Percentiles rank a stretch among this genome's conserved stretches.
Evolutionary conservation across 2,113 vertebrate species (phyloP).

Genomic region (Anolis carolinensis): DNA sequence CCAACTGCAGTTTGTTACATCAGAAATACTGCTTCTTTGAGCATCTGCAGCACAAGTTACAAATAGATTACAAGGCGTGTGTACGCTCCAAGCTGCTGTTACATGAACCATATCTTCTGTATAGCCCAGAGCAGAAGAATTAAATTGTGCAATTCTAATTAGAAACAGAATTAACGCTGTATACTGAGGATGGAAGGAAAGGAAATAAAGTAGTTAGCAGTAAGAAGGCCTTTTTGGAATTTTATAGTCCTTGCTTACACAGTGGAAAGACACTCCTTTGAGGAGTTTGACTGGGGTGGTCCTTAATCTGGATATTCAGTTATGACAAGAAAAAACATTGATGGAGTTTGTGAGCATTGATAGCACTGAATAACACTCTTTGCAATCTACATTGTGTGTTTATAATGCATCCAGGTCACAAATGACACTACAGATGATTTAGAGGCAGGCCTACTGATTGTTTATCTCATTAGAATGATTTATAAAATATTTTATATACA

Average conservation of each 20-base stretch:
- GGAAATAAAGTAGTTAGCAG: constrained; percentile 4
- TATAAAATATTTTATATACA: constrained; percentile 11
- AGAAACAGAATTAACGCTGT: constrained; percentile 63
- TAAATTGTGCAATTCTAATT: constrained; percentile 61
- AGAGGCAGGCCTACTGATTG: background rate
- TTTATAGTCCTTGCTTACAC: background rate
- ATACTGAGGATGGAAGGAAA: constrained; percentile 23
- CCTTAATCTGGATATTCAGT: background rate
- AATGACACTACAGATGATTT: background rate
- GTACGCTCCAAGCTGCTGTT: constrained; percentile 51
- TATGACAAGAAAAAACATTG: background rate
- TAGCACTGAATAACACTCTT: background rate
- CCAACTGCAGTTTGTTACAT: constrained; percentile 52
- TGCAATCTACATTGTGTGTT: background rate
- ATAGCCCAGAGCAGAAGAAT: constrained; percentile 67
- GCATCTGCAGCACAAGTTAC: constrained; percentile 49
- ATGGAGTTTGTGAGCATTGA: background rate
- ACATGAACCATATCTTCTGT: constrained; percentile 65
- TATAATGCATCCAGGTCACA: constrained; percentile 17
- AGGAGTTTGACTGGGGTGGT: background rate
- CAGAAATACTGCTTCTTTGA: constrained; percentile 39
- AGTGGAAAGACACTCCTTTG: background rate
- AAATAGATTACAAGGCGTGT: constrained; percentile 50
- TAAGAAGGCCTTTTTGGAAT: constrained; percentile 10
- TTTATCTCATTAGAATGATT: constrained; percentile 24